Evolutionary conservation across 2,113 vertebrate species (phyloP).

Genomic region (Anarrhichthys ocellatus): DNA sequence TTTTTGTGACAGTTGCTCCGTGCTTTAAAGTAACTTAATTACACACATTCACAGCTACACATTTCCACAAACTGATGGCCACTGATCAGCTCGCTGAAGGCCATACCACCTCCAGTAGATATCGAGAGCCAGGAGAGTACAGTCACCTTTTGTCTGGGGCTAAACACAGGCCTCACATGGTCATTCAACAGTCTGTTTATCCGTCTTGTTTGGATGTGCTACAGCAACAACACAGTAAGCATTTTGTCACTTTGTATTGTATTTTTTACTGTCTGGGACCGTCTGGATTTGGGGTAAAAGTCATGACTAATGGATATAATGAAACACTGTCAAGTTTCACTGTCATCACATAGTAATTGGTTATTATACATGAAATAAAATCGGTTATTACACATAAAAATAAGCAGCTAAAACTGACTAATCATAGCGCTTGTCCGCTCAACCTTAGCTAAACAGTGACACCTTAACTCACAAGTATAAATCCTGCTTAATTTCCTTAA

Average conservation of each 20-base stretch:
- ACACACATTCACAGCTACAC: slow-evolving; percentile 44
- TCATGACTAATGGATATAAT: neutral
- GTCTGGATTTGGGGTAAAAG: neutral
- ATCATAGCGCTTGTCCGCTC: neutral
- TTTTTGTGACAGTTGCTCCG: slow-evolving; percentile 1
- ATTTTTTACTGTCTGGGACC: neutral
- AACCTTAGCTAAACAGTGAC: neutral
- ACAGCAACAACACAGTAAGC: neutral
- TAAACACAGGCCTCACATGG: neutral
- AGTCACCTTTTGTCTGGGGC: neutral
- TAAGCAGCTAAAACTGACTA: neutral
- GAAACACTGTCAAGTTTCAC: neutral
- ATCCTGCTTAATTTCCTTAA: neutral
- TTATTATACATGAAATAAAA: neutral
- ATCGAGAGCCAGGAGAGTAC: slow-evolving; percentile 25
- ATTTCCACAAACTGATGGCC: slow-evolving; percentile 26
- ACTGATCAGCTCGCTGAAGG: slow-evolving; percentile 24
- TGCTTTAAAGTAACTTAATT: slow-evolving; percentile 32
- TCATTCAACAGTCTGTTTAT: neutral
- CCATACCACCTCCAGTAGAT: slow-evolving; percentile 12
- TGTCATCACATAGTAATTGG: neutral
- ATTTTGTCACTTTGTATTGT: neutral
- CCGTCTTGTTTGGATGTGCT: neutral
- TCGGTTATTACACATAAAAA: neutral
- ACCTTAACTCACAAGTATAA: neutral